Evolutionary conservation across 2,113 vertebrate species (phyloP).

Genomic region (Paraplagusia blochii): DNA sequence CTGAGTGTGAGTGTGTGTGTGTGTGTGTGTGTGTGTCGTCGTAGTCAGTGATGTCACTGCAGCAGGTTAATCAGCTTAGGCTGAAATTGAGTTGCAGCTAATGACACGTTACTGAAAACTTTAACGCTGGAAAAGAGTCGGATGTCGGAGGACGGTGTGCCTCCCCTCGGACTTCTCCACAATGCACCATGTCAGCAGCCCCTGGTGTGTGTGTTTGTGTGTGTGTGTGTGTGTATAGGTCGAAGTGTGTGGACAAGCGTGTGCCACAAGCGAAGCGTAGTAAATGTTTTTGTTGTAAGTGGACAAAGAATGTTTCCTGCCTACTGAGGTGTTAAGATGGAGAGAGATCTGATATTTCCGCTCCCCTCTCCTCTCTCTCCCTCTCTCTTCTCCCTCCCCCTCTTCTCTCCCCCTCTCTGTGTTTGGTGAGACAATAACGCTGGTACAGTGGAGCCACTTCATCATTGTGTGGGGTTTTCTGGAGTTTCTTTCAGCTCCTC

Average conservation of each 20-base stretch:
- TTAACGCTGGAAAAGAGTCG: not conserved
- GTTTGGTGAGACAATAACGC: too few species aligned
- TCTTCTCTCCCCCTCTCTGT: too few species aligned
- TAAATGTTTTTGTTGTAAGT: not conserved
- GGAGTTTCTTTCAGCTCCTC: too few species aligned
- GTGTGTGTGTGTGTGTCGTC: not conserved
- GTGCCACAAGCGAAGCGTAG: not conserved
- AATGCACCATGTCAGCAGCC: slow-evolving; percentile 13
- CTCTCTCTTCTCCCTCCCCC: too few species aligned
- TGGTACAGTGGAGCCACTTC: too few species aligned
- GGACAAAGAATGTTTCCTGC: not conserved
- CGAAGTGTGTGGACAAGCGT: not conserved
- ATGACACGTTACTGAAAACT: slow-evolving; percentile 4
- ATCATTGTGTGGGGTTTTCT: too few species aligned
- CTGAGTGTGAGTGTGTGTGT: too few species aligned
- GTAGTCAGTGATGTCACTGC: not conserved
- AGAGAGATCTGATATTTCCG: not conserved
- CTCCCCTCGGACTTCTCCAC: slow-evolving; percentile 23
- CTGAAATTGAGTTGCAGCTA: slow-evolving; percentile 3
- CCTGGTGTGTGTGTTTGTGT: not conserved
- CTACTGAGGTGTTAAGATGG: not conserved
- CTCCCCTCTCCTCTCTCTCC: not conserved
- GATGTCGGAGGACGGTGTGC: slow-evolving; percentile 22
- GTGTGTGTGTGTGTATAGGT: not conserved
- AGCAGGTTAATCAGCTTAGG: slow-evolving; percentile 12